Evolutionary conservation across 2,888 invertebrate species (phyloP), one percentile per base, ranked within the genome.

Genomic region (Parasteatoda lunata): DNA sequence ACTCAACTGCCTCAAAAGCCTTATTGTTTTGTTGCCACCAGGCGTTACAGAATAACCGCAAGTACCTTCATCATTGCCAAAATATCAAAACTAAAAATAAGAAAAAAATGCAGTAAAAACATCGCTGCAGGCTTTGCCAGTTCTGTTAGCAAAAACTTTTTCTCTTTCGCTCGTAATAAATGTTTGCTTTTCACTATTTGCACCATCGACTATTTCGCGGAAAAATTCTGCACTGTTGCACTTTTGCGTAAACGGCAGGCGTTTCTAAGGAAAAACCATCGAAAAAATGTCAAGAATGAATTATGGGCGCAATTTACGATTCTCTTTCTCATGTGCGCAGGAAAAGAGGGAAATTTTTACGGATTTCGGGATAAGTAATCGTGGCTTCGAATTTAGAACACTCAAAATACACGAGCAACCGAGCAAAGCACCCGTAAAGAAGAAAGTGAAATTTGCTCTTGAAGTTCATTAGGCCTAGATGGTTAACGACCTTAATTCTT

Each of bases 271-370:
- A 70, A 69, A 70, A 75, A 79, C 70, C 76, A 86, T 86, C 85
- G 85, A 86, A 86, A 85, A 86, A 86, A 79, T 75, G 85, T 86
- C 85, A 86, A 49, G 85, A 47, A 76, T 86, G 85, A 86, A 80
- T 80, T 86, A 86, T 86, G 85, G 66, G 64, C 66, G 80, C 77
- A 86, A 86, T 86, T 86, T 86, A 79, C 79, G 84, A 79, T 85
- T 77, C 68, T 68, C 45, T 68, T 71, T 77, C 68, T 47, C 30
- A 48, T 64, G 48, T 49, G 49, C 69, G 47, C 48, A 70, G 48
- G 15, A 65, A 70, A 71, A 69, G 45, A 69, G 65, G 48, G 30
- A 69, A 85, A 78, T 79, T 85, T 85, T 85, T 85, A 85, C 79
- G 76, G 69, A 51, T 65, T 66, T 75, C 65, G 49, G 84, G 75